phyloP scores from a whole-genome alignment of 2,888 invertebrate species.

The Oxytorus armatus region DNA sequence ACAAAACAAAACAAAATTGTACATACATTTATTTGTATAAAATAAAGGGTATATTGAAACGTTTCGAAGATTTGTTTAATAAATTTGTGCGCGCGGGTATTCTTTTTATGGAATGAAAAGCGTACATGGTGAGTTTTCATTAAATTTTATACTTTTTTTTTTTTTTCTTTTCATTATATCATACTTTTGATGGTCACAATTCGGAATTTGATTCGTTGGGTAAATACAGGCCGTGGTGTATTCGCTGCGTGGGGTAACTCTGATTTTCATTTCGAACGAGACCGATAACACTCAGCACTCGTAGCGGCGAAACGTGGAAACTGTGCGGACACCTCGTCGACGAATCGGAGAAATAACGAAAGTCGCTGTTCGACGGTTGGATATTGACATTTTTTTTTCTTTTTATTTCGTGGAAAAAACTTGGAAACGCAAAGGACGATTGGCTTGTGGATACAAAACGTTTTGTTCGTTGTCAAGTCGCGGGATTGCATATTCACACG shows the following conservation, averaged over 20 bases:
- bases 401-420: too few species aligned
- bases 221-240: slow-evolving; percentile 55
- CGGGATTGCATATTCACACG: too few species aligned
- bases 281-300: slow-evolving; percentile 1
- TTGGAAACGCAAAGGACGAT: too few species aligned
- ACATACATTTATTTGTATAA: slow-evolving; percentile 68
- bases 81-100: too few species aligned
- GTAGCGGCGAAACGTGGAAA: background rate
- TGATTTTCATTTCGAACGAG: background rate
- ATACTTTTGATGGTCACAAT: slow-evolving; percentile 40
- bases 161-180: slow-evolving; percentile 27
- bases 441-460: too few species aligned
- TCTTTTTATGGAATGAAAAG: too few species aligned
- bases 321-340: too few species aligned
- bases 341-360: too few species aligned
- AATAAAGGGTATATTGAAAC: slow-evolving; percentile 68
- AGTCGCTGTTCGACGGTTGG: too few species aligned
- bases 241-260: slow-evolving; percentile 5
- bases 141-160: slow-evolving; percentile 42
- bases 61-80: slow-evolving; percentile 48
- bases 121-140: too few species aligned
- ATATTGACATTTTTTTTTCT: too few species aligned
- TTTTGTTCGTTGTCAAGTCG: too few species aligned
- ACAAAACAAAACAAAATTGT: slow-evolving; percentile 55
- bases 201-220: slow-evolving; percentile 56